phyloP scores from a whole-genome alignment of 2,797 vertebrate genomes.

The Cheracebus regulus region DNA sequence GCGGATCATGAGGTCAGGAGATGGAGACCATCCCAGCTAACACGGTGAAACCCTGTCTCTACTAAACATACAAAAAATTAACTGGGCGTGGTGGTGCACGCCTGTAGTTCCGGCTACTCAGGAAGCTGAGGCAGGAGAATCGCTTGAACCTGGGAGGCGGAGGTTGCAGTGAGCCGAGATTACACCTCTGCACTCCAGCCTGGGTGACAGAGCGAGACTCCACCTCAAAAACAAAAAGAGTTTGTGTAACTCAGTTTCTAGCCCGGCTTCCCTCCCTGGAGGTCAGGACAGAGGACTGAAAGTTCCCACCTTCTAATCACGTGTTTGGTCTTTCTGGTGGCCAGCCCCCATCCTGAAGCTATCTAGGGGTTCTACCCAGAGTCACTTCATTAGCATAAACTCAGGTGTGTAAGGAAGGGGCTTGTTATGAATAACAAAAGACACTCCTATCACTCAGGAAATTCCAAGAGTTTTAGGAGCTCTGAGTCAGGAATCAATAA shows the following conservation, averaged over 20 bases:
- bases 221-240: too few species aligned
- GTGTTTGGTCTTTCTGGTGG: not conserved
- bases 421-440: not conserved
- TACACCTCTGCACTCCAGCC: too few species aligned
- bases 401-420: not conserved
- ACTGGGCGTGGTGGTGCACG: too few species aligned
- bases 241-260: not conserved
- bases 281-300: not conserved
- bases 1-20: too few species aligned
- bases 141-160: too few species aligned
- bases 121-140: too few species aligned
- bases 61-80: too few species aligned
- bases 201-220: too few species aligned
- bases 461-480: not conserved
- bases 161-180: too few species aligned
- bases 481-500: not conserved
- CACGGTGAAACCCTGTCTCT: too few species aligned
- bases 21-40: too few species aligned
- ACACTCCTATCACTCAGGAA: not conserved
- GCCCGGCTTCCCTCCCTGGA: not conserved
- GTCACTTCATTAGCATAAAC: not conserved
- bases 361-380: not conserved
- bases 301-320: not conserved
- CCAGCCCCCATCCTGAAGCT: not conserved
- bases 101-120: too few species aligned